Evolutionary conservation across 2,888 invertebrate species (phyloP).

Genomic region (Orthosia cruda): DNA sequence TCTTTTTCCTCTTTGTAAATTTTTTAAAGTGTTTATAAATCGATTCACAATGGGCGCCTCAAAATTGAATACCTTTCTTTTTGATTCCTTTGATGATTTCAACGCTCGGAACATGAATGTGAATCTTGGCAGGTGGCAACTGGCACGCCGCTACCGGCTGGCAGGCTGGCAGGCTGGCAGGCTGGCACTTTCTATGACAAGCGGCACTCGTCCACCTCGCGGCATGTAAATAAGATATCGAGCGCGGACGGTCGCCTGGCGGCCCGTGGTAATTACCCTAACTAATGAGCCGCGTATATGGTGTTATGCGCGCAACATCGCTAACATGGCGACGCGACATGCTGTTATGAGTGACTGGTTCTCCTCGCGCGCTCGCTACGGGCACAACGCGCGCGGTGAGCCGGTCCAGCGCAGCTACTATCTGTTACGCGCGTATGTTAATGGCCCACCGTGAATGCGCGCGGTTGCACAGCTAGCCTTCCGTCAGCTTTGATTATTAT

Average conservation of each 20-base stretch:
- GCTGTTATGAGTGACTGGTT: constrained; percentile 64
- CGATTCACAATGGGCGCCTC: constrained; percentile 22
- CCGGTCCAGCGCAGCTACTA: constrained; percentile 16
- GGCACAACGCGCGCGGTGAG: constrained; percentile 29
- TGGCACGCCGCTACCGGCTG: background rate
- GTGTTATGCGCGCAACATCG: constrained; percentile 66
- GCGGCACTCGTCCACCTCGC: constrained; percentile 58
- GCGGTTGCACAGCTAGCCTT: constrained; percentile 39
- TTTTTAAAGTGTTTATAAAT: constrained; percentile 37
- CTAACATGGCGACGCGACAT: constrained; percentile 65
- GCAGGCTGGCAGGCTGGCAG: constrained; percentile 20
- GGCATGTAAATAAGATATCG: constrained; percentile 75
- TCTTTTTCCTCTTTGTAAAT: constrained; percentile 64
- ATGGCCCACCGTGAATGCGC: constrained; percentile 39
- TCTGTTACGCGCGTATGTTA: constrained; percentile 64
- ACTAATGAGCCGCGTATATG: constrained; percentile 74
- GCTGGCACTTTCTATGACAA: constrained; percentile 43
- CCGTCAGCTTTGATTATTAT: constrained; percentile 39
- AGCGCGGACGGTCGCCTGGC: constrained; percentile 46
- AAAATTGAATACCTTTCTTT: constrained; percentile 19
- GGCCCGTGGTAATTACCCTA: constrained; percentile 72
- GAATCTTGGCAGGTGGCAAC: constrained; percentile 4
- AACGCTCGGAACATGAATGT: constrained; percentile 1
- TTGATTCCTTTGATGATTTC: constrained; percentile 18
- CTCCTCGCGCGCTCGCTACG: constrained; percentile 64